phyloP scores from a whole-genome alignment of 2,797 vertebrate species.

The Anguilla obscura region DNA sequence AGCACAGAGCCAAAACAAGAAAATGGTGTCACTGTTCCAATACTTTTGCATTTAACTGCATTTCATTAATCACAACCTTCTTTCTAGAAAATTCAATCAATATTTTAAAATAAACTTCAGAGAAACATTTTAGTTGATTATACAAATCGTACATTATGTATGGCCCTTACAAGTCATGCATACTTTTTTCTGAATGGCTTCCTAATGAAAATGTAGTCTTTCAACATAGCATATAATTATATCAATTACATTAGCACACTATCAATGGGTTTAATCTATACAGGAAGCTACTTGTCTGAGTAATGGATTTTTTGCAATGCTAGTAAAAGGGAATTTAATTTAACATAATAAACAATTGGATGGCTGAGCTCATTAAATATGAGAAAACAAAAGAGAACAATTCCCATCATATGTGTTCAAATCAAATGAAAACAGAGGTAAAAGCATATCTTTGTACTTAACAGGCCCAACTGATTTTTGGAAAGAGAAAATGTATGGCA shows the following conservation, averaged over 20 bases:
- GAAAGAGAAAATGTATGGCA: constrained; percentile 76
- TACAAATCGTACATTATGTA: neutral
- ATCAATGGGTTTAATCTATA: constrained; percentile 3
- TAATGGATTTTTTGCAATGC: constrained; percentile 1
- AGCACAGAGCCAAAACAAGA: neutral
- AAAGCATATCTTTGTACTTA: neutral
- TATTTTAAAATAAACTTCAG: neutral
- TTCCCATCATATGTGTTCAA: neutral
- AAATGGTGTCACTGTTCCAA: neutral
- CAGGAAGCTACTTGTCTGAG: neutral
- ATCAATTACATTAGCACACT: constrained; percentile 5
- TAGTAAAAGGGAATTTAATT: neutral
- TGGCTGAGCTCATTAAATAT: neutral
- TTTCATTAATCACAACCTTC: neutral
- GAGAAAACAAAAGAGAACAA: neutral
- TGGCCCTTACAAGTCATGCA: neutral
- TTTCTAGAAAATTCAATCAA: neutral
- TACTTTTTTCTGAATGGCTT: neutral
- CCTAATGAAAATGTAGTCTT: neutral
- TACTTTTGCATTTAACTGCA: neutral
- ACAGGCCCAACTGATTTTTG: constrained; percentile 41
- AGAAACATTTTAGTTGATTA: neutral
- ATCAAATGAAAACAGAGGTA: neutral
- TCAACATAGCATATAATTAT: neutral
- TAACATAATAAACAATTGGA: neutral